Conservation (phyloP, 2,113 vertebrate genomes). For the Esox niger region DNA sequence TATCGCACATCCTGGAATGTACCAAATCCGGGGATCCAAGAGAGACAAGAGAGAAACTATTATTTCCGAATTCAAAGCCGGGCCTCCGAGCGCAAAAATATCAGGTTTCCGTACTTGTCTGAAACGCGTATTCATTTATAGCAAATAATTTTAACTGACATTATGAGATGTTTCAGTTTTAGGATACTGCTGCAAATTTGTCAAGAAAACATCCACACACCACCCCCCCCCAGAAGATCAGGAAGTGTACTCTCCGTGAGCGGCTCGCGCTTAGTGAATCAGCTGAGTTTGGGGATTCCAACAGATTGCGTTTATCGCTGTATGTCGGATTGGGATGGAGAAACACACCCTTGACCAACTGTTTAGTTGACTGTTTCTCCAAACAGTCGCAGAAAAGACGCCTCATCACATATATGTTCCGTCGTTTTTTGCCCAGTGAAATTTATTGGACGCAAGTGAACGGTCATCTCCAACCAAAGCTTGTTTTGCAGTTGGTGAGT, state of each 20-base stretch:
- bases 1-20: conserved; percentile 70
- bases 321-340: not conserved
- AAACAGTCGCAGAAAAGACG: not conserved
- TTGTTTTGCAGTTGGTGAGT: conserved; percentile 65
- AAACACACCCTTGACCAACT: not conserved
- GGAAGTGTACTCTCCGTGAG: conserved; percentile 41
- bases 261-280: conserved; percentile 43
- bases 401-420: not conserved
- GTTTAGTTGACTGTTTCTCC: not conserved
- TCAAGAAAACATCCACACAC: not conserved
- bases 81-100: not conserved
- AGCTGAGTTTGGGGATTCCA: conserved; percentile 62
- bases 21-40: conserved; percentile 42
- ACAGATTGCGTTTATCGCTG: conserved; percentile 18
- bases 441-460: not conserved
- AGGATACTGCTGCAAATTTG: conserved; percentile 3
- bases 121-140: too few relatives aligned
- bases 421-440: not conserved
- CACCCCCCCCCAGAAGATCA: conserved; percentile 16
- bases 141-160: conserved; percentile 1
- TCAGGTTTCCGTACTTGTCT: not conserved
- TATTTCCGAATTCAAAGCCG: not conserved
- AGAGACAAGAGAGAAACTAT: not conserved
- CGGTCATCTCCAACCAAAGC: not conserved
- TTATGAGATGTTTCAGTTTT: not conserved